Evolutionary conservation across 2,888 invertebrate species (phyloP), one percentile per base, ranked within the genome.

Genomic region (Agrotis puta): DNA sequence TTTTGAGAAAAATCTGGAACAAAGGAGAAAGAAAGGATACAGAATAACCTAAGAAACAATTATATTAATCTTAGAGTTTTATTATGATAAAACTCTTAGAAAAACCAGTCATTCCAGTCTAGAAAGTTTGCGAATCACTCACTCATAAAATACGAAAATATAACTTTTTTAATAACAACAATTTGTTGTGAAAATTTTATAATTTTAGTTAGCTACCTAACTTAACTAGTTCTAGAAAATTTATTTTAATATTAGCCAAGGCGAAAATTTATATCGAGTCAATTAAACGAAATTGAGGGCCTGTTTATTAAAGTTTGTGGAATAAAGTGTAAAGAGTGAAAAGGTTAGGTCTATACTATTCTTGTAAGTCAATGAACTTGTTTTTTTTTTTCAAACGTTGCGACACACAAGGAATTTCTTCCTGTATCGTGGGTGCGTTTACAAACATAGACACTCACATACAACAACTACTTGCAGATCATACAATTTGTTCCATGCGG

Each of bases 61-160:
- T 2, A 39, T 11, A 11, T 9, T 39, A 11, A 39, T 39, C 39
- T 39, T 11, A 11, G 39, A 39, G 11, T 11, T 39, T 39, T 33
- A 20, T 50, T 51, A n/a, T 16, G 53, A 53, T 24, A 54, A 54
- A 54, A n/a, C 54, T 27, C 18, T 27, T 54, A 0, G 39, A 39
- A 53, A 27, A 33, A n/a, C 5, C 11, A 18, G 11, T 54, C n/a
- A 54, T 27, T 50, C 20, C 20, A 33, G 33, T 50, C 18, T 16
- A 16, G 39, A 39, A 39, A 39, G 39, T 39, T 39, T 39, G 9
- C 13, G 14, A 47, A 6, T 71, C 39, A 63, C 64, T 66, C 24
- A 64, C 18, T 20, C 64, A 66, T 76, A 64, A 72, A 69, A 51
- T 53, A 63, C 59, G 22, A 56, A 33, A 69, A 39, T 57, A 51